Conservation (phyloP, 2,797 vertebrate genomes). For the Monodelphis domestica region DNA sequence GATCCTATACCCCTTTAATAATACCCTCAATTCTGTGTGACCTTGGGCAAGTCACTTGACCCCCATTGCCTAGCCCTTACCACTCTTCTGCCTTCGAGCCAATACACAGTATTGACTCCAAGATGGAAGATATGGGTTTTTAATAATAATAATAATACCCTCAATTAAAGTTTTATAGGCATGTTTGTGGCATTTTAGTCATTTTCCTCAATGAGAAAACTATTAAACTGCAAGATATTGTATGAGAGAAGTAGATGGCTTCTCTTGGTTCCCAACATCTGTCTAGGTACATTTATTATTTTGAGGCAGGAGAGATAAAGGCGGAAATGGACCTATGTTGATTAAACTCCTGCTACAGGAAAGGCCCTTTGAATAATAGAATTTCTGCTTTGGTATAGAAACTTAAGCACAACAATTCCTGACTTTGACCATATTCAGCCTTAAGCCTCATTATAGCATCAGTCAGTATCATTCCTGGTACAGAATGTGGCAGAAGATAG, state of each 20-base stretch:
- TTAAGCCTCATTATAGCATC: not conserved
- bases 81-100: too few species aligned
- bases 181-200: constrained; percentile 7
- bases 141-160: too few species aligned
- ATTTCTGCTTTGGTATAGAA: not conserved
- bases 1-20: not conserved
- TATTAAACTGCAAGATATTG: not conserved
- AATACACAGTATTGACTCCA: too few species aligned
- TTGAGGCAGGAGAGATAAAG: not conserved
- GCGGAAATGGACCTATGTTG: not conserved
- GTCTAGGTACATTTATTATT: not conserved
- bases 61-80: too few species aligned
- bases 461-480: constrained; percentile 22
- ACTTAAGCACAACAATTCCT: not conserved
- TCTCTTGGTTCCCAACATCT: not conserved
- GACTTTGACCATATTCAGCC: not conserved
- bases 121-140: too few species aligned
- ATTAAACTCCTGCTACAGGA: not conserved
- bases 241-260: not conserved
- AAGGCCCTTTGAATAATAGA: not conserved
- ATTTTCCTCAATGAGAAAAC: constrained; percentile 8
- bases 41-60: too few species aligned
- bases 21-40: too few species aligned
- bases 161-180: not conserved
- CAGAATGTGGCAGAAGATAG: constrained; percentile 34